phyloP scores from a whole-genome alignment of 2,797 vertebrate genomes.

The Aulostomus chinensis region DNA sequence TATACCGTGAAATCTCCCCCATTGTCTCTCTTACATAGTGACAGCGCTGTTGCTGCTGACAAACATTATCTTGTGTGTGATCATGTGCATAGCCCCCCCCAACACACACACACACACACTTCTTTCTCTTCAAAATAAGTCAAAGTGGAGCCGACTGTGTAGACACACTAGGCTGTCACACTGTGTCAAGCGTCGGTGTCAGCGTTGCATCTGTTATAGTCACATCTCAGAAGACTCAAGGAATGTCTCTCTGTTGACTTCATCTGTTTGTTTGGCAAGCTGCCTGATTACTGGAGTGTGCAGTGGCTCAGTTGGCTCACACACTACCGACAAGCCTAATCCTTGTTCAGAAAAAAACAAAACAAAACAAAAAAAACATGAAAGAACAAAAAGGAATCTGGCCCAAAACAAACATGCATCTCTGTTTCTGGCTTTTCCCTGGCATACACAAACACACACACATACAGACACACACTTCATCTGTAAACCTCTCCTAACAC shows the following conservation, averaged over 20 bases:
- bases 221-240: constrained; percentile 75
- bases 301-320: constrained; percentile 29
- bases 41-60: constrained; percentile 74
- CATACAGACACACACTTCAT: constrained; percentile 1
- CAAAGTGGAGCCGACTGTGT: constrained; percentile 69
- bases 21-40: constrained; percentile 63
- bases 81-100: constrained; percentile 62
- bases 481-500: constrained; percentile 22
- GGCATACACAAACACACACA: constrained; percentile 6
- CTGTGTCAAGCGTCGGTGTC: constrained; percentile 75
- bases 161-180: constrained; percentile 75
- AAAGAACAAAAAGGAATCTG: not conserved
- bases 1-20: constrained; percentile 73
- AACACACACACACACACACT: constrained; percentile 5
- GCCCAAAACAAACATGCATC: constrained; percentile 52
- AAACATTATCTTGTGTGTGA: constrained; percentile 83
- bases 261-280: constrained; percentile 82
- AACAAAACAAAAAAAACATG: too few relatives aligned
- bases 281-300: constrained; percentile 79
- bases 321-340: not conserved
- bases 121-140: constrained; percentile 55
- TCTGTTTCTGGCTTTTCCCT: constrained; percentile 24
- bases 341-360: too few relatives aligned
- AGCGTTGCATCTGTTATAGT: constrained; percentile 78
- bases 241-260: constrained; percentile 81